These are phyloP conservation scores for Globicephala melas DNA, from an alignment of 2,113 vertebrate species.

Conservation along the genomic window DNA sequence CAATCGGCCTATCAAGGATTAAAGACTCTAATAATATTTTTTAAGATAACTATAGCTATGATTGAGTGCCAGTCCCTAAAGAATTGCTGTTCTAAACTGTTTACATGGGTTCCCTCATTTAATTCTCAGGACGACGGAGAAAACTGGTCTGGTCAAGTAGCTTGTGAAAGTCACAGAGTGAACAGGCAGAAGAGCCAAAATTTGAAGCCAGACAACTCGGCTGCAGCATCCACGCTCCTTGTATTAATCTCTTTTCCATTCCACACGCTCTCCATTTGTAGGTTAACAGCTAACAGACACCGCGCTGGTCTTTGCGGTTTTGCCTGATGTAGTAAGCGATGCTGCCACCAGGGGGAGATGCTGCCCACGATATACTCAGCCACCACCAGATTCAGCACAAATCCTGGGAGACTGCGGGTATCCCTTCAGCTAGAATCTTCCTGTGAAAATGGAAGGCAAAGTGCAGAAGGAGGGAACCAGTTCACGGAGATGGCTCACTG, in stretches of 20 bases:
- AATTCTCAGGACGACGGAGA: neutral
- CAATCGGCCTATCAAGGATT: neutral
- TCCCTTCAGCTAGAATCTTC: neutral
- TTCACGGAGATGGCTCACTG: neutral
- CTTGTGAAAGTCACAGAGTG: neutral
- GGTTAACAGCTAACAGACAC: neutral
- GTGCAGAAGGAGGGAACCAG: neutral
- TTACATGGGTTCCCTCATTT: rapidly evolving
- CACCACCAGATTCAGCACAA: too few relatives aligned
- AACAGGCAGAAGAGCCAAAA: neutral
- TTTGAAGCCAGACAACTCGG: neutral
- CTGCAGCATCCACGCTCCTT: neutral
- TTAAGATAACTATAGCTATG: neutral
- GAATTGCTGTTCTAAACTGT: neutral
- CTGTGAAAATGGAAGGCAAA: neutral
- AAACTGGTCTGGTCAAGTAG: neutral
- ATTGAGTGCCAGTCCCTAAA: neutral
- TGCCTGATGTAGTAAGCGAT: neutral
- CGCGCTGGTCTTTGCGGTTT: neutral
- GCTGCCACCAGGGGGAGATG: neutral
- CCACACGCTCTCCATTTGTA: neutral
- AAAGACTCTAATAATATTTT: neutral
- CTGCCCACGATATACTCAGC: neutral
- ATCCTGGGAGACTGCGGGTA: rapidly evolving
- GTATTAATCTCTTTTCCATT: neutral